A percentile compares a stretch with the other conserved stretches of the same genome.
Conservation (phyloP, 2,888 invertebrate species). For the Emesis russula region DNA sequence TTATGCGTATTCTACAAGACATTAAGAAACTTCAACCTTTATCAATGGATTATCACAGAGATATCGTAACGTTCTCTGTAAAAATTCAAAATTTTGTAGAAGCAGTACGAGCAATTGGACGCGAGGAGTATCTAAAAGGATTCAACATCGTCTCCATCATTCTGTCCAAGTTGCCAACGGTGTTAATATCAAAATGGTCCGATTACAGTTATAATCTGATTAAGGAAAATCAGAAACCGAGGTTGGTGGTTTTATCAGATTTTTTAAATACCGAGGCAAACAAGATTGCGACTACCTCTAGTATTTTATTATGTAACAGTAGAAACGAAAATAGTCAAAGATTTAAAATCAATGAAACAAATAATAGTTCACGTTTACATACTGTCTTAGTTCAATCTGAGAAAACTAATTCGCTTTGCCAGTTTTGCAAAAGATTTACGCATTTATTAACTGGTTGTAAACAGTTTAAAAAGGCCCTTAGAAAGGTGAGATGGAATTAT, state of each 20-base stretch:
- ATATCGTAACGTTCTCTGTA: slow-evolving; percentile 75
- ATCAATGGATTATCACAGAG: slow-evolving; percentile 70
- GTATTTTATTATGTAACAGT: neutral
- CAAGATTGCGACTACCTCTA: slow-evolving; percentile 41
- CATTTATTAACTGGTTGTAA: slow-evolving; percentile 68
- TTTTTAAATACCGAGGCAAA: slow-evolving; percentile 79
- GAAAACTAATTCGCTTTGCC: slow-evolving; percentile 22
- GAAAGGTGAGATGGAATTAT: slow-evolving; percentile 68
- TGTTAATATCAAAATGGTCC: slow-evolving; percentile 79
- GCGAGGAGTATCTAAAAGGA: slow-evolving; percentile 64
- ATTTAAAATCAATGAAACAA: neutral
- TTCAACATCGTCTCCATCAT: slow-evolving; percentile 54
- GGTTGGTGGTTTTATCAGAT: slow-evolving; percentile 75
- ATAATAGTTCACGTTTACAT: neutral
- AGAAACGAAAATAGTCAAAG: neutral
- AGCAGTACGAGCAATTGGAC: slow-evolving; percentile 64
- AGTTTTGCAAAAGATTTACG: slow-evolving; percentile 46
- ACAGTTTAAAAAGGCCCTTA: slow-evolving; percentile 71
- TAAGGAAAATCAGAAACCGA: slow-evolving; percentile 45
- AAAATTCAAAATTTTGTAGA: slow-evolving; percentile 80
- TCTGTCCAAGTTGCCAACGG: slow-evolving; percentile 74
- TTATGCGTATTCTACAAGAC: slow-evolving; percentile 70
- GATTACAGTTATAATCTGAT: slow-evolving; percentile 83
- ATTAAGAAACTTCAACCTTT: slow-evolving; percentile 71
- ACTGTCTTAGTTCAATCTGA: slow-evolving; percentile 1